Conservation (phyloP, 2,888 invertebrate genomes). For the Scaeva pyrastri region DNA sequence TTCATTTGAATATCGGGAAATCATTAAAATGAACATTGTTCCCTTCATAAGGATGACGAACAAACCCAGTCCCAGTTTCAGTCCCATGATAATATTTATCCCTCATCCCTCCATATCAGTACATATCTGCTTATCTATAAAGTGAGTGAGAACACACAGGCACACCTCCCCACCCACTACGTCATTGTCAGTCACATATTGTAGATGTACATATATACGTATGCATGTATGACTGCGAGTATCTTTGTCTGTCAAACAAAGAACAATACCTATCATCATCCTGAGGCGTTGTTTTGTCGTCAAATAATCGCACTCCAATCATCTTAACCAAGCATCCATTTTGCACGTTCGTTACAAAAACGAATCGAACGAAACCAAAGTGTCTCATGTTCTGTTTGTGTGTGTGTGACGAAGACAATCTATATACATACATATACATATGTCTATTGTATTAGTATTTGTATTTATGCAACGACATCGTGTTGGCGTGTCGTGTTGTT, state of each 20-base stretch:
- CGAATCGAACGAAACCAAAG: conserved; percentile 2
- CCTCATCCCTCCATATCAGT: too few relatives aligned
- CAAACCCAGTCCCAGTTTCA: background rate
- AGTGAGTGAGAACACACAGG: too few relatives aligned
- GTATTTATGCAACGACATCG: conserved; percentile 26
- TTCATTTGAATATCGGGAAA: background rate
- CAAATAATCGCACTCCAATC: conserved; percentile 63
- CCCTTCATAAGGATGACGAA: background rate
- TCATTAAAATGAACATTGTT: background rate
- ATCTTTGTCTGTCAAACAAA: conserved; percentile 34
- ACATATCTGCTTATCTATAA: too few relatives aligned
- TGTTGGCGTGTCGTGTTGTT: background rate
- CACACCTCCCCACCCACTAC: too few relatives aligned
- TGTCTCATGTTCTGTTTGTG: conserved; percentile 5
- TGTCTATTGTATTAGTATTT: conserved; percentile 19
- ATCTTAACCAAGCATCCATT: conserved; percentile 54
- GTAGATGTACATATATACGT: too few relatives aligned
- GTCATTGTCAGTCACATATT: too few relatives aligned
- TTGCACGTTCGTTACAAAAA: conserved; percentile 52
- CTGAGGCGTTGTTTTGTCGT: conserved; percentile 61
- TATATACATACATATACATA: too few relatives aligned
- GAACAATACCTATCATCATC: conserved; percentile 41
- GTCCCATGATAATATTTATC: too few relatives aligned
- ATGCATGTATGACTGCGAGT: background rate
- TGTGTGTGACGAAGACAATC: too few relatives aligned